A percentile compares a stretch with the other conserved stretches of the same genome.
phyloP scores from a whole-genome alignment of 2,113 vertebrate genomes.

The Brienomyrus longianalis region DNA sequence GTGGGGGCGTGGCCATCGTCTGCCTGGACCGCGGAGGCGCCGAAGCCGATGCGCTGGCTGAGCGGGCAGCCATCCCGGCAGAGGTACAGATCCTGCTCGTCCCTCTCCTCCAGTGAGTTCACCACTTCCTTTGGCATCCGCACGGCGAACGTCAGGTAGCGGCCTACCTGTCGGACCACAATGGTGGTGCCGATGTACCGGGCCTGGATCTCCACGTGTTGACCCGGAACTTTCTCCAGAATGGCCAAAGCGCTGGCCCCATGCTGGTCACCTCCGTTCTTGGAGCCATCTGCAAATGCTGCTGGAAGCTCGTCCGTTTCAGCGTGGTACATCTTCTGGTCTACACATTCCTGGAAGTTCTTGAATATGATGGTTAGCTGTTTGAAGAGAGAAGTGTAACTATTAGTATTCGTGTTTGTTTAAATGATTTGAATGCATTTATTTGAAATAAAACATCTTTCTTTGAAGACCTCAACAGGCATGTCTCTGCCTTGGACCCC shows the following conservation, averaged over 20 bases:
- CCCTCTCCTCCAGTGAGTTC: conserved; percentile 80
- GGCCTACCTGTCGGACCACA: conserved; percentile 87
- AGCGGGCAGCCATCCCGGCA: conserved; percentile 87
- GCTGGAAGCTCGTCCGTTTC: conserved; percentile 89
- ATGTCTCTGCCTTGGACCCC: neutral
- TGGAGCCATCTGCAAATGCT: conserved; percentile 85
- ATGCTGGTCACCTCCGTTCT: conserved; percentile 83
- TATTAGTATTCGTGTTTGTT: neutral
- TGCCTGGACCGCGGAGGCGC: conserved; percentile 55
- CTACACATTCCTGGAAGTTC: conserved; percentile 92
- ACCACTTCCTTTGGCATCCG: conserved; percentile 93
- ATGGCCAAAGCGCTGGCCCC: conserved; percentile 84
- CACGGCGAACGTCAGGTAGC: conserved; percentile 88
- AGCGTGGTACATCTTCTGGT: conserved; percentile 93
- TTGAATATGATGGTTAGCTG: conserved; percentile 98
- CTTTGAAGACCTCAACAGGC: neutral
- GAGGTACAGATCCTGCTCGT: conserved; percentile 87
- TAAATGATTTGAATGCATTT: neutral
- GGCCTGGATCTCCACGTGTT: conserved; percentile 93
- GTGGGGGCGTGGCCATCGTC: conserved; percentile 46
- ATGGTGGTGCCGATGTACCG: conserved; percentile 94
- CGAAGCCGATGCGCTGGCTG: conserved; percentile 88
- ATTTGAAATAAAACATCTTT: neutral
- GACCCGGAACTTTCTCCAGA: conserved; percentile 84
- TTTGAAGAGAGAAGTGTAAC: neutral